Conservation (phyloP, 1,140 invertebrate genomes). For the Euwallacea fornicatus region DNA sequence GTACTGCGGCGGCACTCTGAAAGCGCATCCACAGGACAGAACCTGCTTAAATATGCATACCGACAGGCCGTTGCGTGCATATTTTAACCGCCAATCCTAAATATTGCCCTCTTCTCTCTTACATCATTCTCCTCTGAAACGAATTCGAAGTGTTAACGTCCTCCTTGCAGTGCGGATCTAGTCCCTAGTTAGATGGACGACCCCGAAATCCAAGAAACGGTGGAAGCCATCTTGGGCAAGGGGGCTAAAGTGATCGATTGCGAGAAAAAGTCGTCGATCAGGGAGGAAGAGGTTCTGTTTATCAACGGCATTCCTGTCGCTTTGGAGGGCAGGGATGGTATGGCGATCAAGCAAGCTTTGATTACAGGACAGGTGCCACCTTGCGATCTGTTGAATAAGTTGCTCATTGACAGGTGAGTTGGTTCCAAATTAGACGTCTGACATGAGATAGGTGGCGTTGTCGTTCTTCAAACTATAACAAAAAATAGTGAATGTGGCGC, state of each 20-base stretch:
- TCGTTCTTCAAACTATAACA: too few relatives aligned
- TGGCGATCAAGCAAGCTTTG: conserved; percentile 69
- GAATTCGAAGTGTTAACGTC: not conserved
- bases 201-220: conserved; percentile 74
- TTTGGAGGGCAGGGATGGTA: conserved; percentile 69
- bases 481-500: too few relatives aligned
- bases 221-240: conserved; percentile 74
- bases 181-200: conserved; percentile 62
- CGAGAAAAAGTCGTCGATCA: conserved; percentile 71
- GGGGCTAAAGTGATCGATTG: conserved; percentile 75
- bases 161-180: conserved; percentile 24
- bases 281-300: conserved; percentile 73
- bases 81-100: not conserved
- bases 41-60: not conserved
- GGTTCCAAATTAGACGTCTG: too few relatives aligned
- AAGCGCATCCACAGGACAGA: not conserved
- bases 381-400: conserved; percentile 71
- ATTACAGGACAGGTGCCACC: conserved; percentile 72
- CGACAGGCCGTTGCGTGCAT: not conserved
- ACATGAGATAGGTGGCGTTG: too few relatives aligned
- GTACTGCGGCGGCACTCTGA: not conserved
- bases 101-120: not conserved
- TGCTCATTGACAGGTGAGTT: conserved; percentile 62
- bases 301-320: conserved; percentile 75
- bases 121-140: not conserved